Base-by-base conservation (phyloP, 2,797 vertebrate species). In the Sphenodon punctatus region DNA sequence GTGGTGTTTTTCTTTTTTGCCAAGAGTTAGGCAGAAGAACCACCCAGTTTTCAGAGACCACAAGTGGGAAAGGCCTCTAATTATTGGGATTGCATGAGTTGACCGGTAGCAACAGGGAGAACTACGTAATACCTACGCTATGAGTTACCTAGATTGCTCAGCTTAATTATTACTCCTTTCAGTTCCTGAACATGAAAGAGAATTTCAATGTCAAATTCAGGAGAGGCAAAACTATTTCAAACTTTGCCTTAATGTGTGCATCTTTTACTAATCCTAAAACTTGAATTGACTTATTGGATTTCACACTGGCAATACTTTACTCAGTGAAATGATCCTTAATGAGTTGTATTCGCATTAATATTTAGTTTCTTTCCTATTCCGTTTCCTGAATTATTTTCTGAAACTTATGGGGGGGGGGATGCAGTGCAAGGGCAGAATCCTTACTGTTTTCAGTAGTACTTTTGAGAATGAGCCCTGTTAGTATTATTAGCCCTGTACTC, bases 231-330 rank as follows among this genome's bases (percentile, higher is more conserved):
- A 41, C 67, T 73, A 10, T 36, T 75, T 30, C n/a, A 70, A 27
- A 2, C 23, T 30, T 81, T 5, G 5, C 34, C 53, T 23, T 42
- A 67, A 58, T 66, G 69, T 78, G 23, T 36, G 30, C 39, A 48
- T 77, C 65, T 68, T 64, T 49, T 79, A 45, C 15, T 22, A 6
- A 56, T 42, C 30, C 67, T 89, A 75, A 42, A 70, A 39, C 25
- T 80, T 46, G 63, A 63, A 67, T 74, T 79, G 60, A 78, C 65
- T 87, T 80, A 63, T 48, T 60, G 66, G 38, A 82, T 41, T 58
- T 73, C 53, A n/a, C 34, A 65, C n/a, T 45, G 60, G 61, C 45
- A 55, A 22, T 75, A 75, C 15, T 67, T 89, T 65, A 20, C 70
- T 42, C 61, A 48, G 27, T 67, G 78, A 81, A 87, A 80, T 38